Base-by-base conservation (phyloP, 2,113 vertebrate genomes). In the Falcunculus frontatus region DNA sequence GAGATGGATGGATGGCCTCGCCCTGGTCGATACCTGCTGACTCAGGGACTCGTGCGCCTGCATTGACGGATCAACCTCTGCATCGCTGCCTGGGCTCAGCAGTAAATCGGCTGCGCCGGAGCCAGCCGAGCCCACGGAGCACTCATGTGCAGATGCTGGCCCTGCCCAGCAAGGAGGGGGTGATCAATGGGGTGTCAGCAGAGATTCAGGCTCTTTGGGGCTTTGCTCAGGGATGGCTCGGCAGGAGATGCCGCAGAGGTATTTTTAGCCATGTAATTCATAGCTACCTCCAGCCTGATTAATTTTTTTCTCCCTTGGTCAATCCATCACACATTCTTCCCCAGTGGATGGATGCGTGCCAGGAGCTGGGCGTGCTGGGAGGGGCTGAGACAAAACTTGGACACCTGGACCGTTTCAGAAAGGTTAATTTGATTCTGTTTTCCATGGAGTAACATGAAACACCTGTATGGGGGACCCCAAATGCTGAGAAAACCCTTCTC, bases 261-360 rank as follows among this genome's bases (percentile, higher is more conserved):
- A 95, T 95, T 95, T 95, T 96, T 91, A 97, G 77, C 69, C 2
- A 1, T 0, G 4, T 78, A 93, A 95, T 95, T 95, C 93, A 84
- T 44, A 18, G 80, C 81, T 73, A 41, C 77, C 93, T 95, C 26
- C 84, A 87, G 77, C 30, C 69, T 57, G 60, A 82, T 89, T 72
- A 84, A 78, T 82, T 92, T 87, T 80, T 76, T 39, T 62, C 77
- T 64, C 86, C 37, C 0, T 8, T 50, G 84, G 94, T 92, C 93
- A 79, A 75, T 93, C 56, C 44, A 20, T 95, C 89, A 82, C 5
- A 1, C 7, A 3, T 41, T 57, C 32, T 62, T 68, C 6, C 2
- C 33, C 0, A 0, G 11, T 2, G 55, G 67, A 64, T 10, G 73
- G 88, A 44, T 35, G 72, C 0, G 6, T 4, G 2, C 29, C 0